Evolutionary conservation across 2,888 invertebrate genomes (phyloP), one percentile per base, ranked within the genome.

Genomic region (Cataglyphis altisquamis): DNA sequence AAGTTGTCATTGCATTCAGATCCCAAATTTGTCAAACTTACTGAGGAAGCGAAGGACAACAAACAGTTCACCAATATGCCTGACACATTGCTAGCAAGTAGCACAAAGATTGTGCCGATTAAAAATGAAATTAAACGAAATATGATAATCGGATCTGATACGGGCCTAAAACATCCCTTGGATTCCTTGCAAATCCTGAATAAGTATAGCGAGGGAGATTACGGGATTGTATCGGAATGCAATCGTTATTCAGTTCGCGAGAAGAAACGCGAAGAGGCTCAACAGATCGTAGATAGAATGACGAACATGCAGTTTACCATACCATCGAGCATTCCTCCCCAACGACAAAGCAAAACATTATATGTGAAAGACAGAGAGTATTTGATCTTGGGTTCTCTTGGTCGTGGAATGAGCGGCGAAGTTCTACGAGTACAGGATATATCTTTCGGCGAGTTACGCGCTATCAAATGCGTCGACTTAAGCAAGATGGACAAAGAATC

Each of bases 331-430:
- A 10, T 86, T 66, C n/a, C 83, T 52, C 41, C 91, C 89, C 91
- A 41, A 41, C 88, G 86, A 52, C 87, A 89, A 18, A 91, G 92
- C 74, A 96, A 96, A 89, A 95, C 95, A 21, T 95, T 97, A 18
- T 94, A 91, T 55, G 97, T 99, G 1, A 98, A 98, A 87, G 96
- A 96, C 36, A 96, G 96, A 72, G 96, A 96, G 39, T 99, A 98
- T 94, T 95, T 96, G 86, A 96, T 98, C 73, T 95, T 98, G 18
- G 97, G 97, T 87, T 96, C 96, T 90, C 95, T 99, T 67, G 99
- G 99, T 0, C 96, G 96, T 90, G 99, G 99, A n/a, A 99, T 98
- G 60, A 98, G 98, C 80, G 98, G 98, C 92, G 97, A 97, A 94
- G 99, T 99, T 4, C 97, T 96, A 78, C 96, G 96, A 94, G 96